Percentiles rank a stretch among this genome's conserved stretches.
These are phyloP conservation scores for Megastigmus dorsalis DNA, from an alignment of 2,888 invertebrate species.

Conservation along the genomic window DNA sequence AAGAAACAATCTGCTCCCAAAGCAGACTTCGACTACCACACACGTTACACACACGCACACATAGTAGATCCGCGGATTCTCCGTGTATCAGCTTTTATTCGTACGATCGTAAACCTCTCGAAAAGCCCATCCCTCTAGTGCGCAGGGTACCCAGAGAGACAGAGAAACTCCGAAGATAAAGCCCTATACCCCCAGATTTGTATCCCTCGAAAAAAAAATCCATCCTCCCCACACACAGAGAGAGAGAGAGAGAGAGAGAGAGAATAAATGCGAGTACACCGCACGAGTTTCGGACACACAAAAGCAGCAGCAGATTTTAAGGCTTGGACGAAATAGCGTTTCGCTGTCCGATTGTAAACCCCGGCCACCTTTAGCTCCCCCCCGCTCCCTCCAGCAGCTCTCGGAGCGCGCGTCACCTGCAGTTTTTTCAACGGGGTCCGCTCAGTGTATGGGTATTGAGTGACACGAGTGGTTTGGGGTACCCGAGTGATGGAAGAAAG, in stretches of 20 bases:
- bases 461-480: background rate
- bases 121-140: background rate
- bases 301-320: background rate
- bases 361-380: background rate
- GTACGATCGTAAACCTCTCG: background rate
- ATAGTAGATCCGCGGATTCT: too few relatives aligned
- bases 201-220: conserved; percentile 7
- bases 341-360: background rate
- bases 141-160: too few relatives aligned
- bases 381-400: background rate
- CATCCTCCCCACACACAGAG: background rate
- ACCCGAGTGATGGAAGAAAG: background rate
- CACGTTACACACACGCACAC: too few relatives aligned
- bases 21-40: too few relatives aligned
- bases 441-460: too few relatives aligned
- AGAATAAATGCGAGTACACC: too few relatives aligned
- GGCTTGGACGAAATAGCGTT: conserved; percentile 9
- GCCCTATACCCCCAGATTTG: conserved; percentile 27
- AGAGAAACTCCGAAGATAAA: conserved; percentile 12
- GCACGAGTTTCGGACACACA: background rate
- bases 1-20: background rate
- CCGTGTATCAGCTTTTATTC: conserved; percentile 2
- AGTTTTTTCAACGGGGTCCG: too few relatives aligned
- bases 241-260: background rate
- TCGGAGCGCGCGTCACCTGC: background rate